Evolutionary conservation across 2,113 vertebrate genomes (phyloP).

Genomic region (Otolemur garnettii): DNA sequence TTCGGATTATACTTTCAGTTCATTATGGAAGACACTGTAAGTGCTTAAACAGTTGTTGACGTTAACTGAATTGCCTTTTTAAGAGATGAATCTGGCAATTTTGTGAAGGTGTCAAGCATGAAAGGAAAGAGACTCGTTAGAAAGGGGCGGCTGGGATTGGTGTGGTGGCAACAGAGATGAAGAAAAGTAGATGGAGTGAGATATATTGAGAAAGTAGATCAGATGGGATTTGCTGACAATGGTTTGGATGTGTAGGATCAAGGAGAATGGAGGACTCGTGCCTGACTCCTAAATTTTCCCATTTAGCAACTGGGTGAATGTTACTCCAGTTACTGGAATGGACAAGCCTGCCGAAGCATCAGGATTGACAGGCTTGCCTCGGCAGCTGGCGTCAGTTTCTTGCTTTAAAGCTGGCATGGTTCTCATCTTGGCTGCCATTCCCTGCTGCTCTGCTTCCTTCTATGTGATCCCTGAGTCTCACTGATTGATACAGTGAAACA

Average conservation of each 20-base stretch:
- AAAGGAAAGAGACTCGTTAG: constrained; percentile 26
- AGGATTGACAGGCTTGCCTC: not conserved
- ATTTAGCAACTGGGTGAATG: not conserved
- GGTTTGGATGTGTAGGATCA: not conserved
- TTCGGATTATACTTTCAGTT: not conserved
- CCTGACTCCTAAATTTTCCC: not conserved
- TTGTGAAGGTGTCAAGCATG: not conserved
- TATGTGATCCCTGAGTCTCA: not conserved
- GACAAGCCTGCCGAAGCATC: not conserved
- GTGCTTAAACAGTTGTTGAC: not conserved
- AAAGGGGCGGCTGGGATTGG: not conserved
- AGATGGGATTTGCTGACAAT: not conserved
- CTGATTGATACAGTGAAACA: not conserved
- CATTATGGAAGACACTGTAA: not conserved
- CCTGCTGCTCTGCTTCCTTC: not conserved
- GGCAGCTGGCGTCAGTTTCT: not conserved
- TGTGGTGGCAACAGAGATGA: not conserved
- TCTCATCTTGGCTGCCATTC: not conserved
- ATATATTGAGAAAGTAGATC: not conserved
- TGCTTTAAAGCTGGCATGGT: not conserved
- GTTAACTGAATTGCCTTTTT: not conserved
- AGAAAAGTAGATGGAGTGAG: not conserved
- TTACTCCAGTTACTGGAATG: not conserved
- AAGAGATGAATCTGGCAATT: not conserved
- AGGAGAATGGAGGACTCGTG: not conserved